Evolutionary conservation across 2,113 vertebrate genomes (phyloP).

Genomic region (Podilymbus podiceps): DNA sequence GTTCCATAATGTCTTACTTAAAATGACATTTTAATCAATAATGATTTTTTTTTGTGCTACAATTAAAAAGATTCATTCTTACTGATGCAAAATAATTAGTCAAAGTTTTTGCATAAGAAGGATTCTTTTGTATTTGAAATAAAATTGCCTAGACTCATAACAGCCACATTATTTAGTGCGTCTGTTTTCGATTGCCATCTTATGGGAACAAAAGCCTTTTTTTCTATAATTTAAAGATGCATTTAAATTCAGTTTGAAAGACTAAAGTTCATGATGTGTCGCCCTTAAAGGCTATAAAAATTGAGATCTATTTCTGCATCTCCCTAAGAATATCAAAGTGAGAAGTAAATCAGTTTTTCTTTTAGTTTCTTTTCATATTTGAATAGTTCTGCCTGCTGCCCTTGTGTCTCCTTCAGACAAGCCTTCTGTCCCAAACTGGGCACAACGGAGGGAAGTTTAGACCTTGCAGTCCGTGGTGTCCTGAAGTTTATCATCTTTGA

Average conservation of each 20-base stretch:
- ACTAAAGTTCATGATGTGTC: neutral
- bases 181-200: slow-evolving; percentile 12
- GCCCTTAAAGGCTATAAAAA: slow-evolving; percentile 19
- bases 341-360: neutral
- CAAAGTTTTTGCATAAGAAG: slow-evolving; percentile 11
- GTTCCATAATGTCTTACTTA: slow-evolving; percentile 67
- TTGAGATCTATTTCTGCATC: neutral
- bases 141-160: neutral
- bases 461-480: neutral
- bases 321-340: neutral
- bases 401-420: neutral
- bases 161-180: slow-evolving; percentile 3
- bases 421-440: neutral
- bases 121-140: neutral
- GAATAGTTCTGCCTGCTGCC: neutral
- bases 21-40: slow-evolving; percentile 72
- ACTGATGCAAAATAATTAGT: slow-evolving; percentile 43
- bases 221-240: slow-evolving; percentile 21
- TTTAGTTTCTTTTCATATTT: neutral
- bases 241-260: slow-evolving; percentile 54
- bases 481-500: neutral
- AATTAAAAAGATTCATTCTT: slow-evolving; percentile 45
- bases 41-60: slow-evolving; percentile 41
- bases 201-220: slow-evolving; percentile 19
- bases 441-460: neutral